Conservation (phyloP, 1,140 invertebrate species). For the Lerema accius region DNA sequence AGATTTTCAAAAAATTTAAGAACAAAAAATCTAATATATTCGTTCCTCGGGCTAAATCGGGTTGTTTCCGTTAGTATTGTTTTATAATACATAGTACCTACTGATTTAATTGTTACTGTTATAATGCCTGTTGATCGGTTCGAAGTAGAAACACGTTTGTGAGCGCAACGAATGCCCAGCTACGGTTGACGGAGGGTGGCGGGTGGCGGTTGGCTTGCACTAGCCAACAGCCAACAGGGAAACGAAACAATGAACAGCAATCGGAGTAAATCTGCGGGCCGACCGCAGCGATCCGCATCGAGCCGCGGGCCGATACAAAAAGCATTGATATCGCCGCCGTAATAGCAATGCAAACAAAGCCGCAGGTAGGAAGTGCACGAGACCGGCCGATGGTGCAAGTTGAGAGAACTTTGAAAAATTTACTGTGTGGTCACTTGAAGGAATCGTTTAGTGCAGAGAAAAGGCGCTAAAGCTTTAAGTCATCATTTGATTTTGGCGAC, state of each 20-base stretch:
- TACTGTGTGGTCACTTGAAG: too few relatives aligned
- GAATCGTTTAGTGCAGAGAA: neutral
- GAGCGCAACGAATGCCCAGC: slow-evolving; percentile 4
- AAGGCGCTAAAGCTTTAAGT: too few relatives aligned
- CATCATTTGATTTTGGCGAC: too few relatives aligned
- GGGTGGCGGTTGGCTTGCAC: neutral
- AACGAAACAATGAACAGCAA: slow-evolving; percentile 35
- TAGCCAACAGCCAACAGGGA: slow-evolving; percentile 24
- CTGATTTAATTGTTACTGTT: too few relatives aligned
- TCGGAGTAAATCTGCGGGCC: slow-evolving; percentile 33
- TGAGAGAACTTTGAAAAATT: neutral
- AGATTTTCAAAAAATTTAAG: too few relatives aligned
- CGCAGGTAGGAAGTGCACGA: slow-evolving; percentile 51
- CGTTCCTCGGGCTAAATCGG: too few relatives aligned
- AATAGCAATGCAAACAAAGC: slow-evolving; percentile 65
- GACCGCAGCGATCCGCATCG: slow-evolving; percentile 49
- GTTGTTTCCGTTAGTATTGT: too few relatives aligned
- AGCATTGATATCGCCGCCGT: slow-evolving; percentile 51
- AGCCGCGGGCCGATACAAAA: slow-evolving; percentile 55
- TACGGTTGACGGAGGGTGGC: neutral
- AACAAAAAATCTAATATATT: too few relatives aligned
- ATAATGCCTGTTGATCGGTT: neutral
- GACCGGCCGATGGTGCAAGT: slow-evolving; percentile 27
- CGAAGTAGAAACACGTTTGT: slow-evolving; percentile 17
- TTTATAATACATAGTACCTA: too few relatives aligned